A percentile compares a stretch with the other conserved stretches of the same genome.
These are phyloP conservation scores for Glaucidium brasilianum DNA, from an alignment of 2,113 vertebrate species.

Conservation along the genomic window DNA sequence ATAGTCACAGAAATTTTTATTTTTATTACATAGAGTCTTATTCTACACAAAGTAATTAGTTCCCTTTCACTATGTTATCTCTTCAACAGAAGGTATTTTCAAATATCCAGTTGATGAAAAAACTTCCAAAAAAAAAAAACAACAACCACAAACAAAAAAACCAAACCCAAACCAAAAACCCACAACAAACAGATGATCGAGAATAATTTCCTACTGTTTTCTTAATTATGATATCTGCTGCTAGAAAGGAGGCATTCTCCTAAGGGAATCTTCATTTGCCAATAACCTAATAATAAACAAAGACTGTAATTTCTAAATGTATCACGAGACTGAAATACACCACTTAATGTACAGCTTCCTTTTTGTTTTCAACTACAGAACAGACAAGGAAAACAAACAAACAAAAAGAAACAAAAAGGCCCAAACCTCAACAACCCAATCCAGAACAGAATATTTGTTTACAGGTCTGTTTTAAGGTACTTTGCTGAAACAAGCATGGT, in stretches of 20 bases:
- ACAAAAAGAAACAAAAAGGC: rapidly evolving
- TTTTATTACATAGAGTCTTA: not conserved
- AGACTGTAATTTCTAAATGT: not conserved
- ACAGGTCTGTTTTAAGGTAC: not conserved
- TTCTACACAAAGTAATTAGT: not conserved
- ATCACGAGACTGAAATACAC: not conserved
- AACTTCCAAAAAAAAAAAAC: not conserved
- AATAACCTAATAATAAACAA: not conserved
- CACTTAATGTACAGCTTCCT: not conserved
- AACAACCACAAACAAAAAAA: too few species aligned
- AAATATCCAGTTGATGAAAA: not conserved
- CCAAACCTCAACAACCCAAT: not conserved
- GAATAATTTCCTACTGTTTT: not conserved
- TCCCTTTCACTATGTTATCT: not conserved
- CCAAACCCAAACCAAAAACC: too few species aligned
- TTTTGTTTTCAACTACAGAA: not conserved
- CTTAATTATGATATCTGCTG: not conserved
- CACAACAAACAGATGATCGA: not conserved
- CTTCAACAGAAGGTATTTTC: not conserved
- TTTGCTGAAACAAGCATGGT: not conserved
- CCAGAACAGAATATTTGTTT: not conserved
- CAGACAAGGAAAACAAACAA: not conserved
- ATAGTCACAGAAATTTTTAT: not conserved
- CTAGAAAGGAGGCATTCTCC: not conserved
- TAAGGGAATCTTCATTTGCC: not conserved